Evolutionary conservation across 2,797 vertebrate species (phyloP), one percentile per base, ranked within the genome.

Genomic region (Takifugu ocellatus): DNA sequence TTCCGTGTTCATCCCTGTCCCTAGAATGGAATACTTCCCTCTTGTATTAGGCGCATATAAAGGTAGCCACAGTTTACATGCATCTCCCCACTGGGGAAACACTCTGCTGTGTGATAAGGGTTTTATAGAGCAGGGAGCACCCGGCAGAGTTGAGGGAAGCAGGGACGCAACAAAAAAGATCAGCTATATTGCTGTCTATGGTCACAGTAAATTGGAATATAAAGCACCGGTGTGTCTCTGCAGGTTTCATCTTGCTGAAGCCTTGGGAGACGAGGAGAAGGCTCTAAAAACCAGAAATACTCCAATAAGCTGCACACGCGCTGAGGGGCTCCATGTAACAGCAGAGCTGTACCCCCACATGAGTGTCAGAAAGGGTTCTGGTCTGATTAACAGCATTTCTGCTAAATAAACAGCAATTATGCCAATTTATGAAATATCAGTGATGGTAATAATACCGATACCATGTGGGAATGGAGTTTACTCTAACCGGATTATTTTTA

Each of bases 41-140:
- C 70, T 66, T 47, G 65, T 81, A 71, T 65, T 73, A 73, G 73
- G 59, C 66, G 63, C 68, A 75, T 66, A 68, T 67, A 61, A 72
- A 75, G 62, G 61, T 71, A 60, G 60, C 51, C 26, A 21, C 21
- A 21, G 21, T 21, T 21, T 21, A 21, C 21, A 21, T 21, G 21
- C 21, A 21, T 21, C 68, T 54, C 52, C 57, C 74, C 62, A 45
- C 63, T 1, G 75, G 72, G 63, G 63, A 68, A 78, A 82, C 73
- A 64, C 65, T 78, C 71, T 11, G 29, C 6, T 46, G 49, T 70
- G 76, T 66, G 79, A 84, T 86, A 83, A 80, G 58, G 59, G 66
- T 66, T 76, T 79, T 59, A 61, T 39, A 57, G 50, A 54, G 56
- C 59, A 62, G 44, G 21, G 49, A 68, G 54, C 50, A 57, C 66